These are phyloP conservation scores for Pygoscelis adeliae DNA, from an alignment of 2,113 vertebrate species.

Conservation along the genomic window DNA sequence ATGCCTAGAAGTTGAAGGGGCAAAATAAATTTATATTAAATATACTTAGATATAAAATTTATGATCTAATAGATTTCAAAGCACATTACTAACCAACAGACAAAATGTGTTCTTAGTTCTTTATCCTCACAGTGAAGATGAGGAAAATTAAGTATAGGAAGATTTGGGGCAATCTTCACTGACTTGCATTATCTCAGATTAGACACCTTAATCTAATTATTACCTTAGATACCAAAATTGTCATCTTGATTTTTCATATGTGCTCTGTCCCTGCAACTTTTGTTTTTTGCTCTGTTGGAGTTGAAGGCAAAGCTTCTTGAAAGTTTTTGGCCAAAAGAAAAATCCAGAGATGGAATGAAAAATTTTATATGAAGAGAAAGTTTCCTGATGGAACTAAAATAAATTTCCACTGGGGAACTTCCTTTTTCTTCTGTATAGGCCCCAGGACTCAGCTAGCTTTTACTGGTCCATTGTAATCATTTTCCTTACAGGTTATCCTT, in stretches of 20 bases:
- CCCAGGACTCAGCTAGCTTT: neutral
- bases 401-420: neutral
- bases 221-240: neutral
- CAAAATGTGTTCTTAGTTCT: neutral
- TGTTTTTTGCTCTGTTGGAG: neutral
- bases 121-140: neutral
- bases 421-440: neutral
- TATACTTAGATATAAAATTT: neutral
- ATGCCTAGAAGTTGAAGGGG: neutral
- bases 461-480: neutral
- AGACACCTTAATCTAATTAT: neutral
- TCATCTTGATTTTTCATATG: neutral
- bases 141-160: neutral
- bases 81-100: neutral
- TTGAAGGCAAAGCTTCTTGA: neutral
- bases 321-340: neutral
- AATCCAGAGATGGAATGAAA: neutral
- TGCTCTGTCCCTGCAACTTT: neutral
- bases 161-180: neutral
- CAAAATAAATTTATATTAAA: neutral
- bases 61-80: neutral
- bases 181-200: neutral
- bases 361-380: neutral
- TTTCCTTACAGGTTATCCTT: neutral
- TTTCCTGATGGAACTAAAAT: neutral